These are phyloP conservation scores for Halcyon chelicuti DNA, from an alignment of 2,797 vertebrate genomes.

Conservation along the genomic window DNA sequence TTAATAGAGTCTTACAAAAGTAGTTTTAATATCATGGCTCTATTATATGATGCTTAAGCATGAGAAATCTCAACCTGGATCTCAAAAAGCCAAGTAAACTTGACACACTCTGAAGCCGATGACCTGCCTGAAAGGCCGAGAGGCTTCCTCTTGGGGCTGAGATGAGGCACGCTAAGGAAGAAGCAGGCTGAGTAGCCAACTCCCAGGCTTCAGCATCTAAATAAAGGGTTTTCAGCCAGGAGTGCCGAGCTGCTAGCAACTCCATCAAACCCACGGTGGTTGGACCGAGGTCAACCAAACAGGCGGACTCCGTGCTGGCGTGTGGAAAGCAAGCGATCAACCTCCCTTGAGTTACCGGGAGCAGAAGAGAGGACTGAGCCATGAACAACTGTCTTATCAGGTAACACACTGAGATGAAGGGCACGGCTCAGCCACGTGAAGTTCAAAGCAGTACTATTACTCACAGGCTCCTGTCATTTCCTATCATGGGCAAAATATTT, in stretches of 20 bases:
- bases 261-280: background rate
- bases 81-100: background rate
- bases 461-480: background rate
- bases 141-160: background rate
- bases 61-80: background rate
- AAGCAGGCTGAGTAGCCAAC: background rate
- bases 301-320: background rate
- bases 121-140: background rate
- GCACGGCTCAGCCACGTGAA: background rate
- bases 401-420: background rate
- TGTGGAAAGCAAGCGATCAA: background rate
- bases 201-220: background rate
- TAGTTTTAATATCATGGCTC: background rate
- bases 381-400: background rate
- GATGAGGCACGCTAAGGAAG: background rate
- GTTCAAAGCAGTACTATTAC: background rate
- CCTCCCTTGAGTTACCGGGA: background rate
- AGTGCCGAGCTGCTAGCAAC: background rate
- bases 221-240: background rate
- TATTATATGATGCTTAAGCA: background rate
- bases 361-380: background rate
- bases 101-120: background rate
- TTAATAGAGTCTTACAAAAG: background rate
- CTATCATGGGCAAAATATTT: background rate
- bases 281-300: background rate